Percentiles rank a stretch among this genome's conserved stretches.
These are phyloP conservation scores for Neogobius melanostomus DNA, from an alignment of 2,113 vertebrate species.

Conservation along the genomic window DNA sequence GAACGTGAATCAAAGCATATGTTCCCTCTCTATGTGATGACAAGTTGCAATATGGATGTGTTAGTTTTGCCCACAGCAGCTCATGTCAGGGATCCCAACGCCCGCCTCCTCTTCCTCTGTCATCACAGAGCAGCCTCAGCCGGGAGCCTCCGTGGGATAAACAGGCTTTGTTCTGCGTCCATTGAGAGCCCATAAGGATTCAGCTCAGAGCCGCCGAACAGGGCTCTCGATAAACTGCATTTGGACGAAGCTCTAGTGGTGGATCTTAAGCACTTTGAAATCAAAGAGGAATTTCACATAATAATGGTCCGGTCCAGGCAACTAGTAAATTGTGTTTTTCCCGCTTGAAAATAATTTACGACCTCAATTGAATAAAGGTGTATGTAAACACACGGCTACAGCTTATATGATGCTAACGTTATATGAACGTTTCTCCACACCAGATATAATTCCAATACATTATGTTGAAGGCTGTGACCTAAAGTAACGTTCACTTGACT, in stretches of 20 bases:
- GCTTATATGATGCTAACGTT: too few species aligned
- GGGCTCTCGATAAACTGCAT: conserved; percentile 4
- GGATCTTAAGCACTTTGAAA: not conserved
- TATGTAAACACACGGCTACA: too few species aligned
- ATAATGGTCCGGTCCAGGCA: too few species aligned
- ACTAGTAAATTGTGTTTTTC: too few species aligned
- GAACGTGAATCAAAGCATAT: conserved; percentile 8
- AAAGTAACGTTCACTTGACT: too few species aligned
- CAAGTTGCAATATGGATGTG: conserved; percentile 21
- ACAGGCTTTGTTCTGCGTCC: conserved; percentile 44
- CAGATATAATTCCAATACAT: too few species aligned
- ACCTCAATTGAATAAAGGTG: too few species aligned
- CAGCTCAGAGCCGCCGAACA: conserved; percentile 22
- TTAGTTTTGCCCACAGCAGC: conserved; percentile 17
- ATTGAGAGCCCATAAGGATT: conserved; percentile 32
- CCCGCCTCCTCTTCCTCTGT: conserved; percentile 14
- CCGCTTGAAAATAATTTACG: too few species aligned
- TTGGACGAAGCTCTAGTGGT: conserved; percentile 10
- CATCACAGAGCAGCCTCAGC: conserved; percentile 15
- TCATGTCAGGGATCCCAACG: not conserved
- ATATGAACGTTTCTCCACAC: too few species aligned
- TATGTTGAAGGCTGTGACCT: too few species aligned
- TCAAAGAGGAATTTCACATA: too few species aligned
- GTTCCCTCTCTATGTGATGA: conserved; percentile 14
- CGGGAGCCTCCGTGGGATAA: conserved; percentile 22